Conservation (phyloP, 2,888 invertebrate genomes). For the Crossocerus cetratus region DNA sequence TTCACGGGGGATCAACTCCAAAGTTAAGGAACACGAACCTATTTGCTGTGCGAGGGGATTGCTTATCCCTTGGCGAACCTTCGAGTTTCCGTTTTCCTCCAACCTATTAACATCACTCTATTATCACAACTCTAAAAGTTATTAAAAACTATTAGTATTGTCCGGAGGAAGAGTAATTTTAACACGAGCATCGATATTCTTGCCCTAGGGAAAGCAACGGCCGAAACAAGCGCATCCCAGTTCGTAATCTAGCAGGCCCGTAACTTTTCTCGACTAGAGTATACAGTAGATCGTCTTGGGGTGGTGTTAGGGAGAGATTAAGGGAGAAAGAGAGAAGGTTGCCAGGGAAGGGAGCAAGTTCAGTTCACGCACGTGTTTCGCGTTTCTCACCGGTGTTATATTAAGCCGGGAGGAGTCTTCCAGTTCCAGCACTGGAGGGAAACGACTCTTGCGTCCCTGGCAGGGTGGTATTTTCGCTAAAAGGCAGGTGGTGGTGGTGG, state of each 20-base stretch:
- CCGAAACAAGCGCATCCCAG: constrained; percentile 40
- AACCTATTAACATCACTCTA: too few relatives aligned
- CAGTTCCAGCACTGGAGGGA: constrained; percentile 13
- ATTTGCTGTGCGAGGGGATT: background rate
- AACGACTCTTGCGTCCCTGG: constrained; percentile 34
- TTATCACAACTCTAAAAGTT: too few relatives aligned
- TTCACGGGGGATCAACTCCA: background rate
- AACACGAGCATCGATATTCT: background rate
- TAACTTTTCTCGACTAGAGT: constrained; percentile 42
- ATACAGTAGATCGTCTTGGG: constrained; percentile 13
- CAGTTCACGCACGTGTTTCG: constrained; percentile 62
- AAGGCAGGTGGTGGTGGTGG: background rate
- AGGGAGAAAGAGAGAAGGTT: constrained; percentile 13
- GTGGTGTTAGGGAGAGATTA: constrained; percentile 11
- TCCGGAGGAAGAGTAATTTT: background rate
- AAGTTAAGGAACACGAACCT: background rate
- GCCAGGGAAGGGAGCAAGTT: constrained; percentile 50
- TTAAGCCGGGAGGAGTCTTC: constrained; percentile 56
- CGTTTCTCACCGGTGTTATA: constrained; percentile 63
- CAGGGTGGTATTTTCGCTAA: constrained; percentile 12
- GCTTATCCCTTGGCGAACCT: background rate
- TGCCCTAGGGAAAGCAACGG: constrained; percentile 10
- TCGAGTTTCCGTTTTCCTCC: background rate
- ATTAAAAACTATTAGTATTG: too few relatives aligned
- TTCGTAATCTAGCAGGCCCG: constrained; percentile 31